Evolutionary conservation across 2,888 invertebrate genomes (phyloP).

Genomic region (Adelphocoris suturalis): DNA sequence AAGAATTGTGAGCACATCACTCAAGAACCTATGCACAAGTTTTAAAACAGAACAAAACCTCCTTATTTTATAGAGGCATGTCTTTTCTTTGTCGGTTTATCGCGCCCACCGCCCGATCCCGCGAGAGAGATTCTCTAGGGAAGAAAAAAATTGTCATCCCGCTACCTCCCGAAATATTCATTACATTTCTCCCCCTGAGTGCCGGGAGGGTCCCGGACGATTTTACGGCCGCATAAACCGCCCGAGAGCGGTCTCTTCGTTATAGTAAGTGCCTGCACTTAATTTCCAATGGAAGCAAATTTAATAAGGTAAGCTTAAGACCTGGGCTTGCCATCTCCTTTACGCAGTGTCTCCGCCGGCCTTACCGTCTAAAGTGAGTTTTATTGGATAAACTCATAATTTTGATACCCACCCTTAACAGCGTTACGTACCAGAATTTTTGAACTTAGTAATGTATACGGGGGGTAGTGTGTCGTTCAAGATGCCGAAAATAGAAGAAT

Average conservation of each 20-base stretch:
- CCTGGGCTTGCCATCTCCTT: neutral
- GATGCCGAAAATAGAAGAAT: neutral
- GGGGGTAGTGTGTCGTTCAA: neutral
- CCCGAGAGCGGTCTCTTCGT: slow-evolving; percentile 55
- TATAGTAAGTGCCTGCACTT: slow-evolving; percentile 66
- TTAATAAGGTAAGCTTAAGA: slow-evolving; percentile 50
- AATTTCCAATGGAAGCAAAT: slow-evolving; percentile 58
- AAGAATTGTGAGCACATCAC: neutral
- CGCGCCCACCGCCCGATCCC: neutral
- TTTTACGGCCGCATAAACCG: slow-evolving; percentile 65
- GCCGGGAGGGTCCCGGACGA: slow-evolving; percentile 50
- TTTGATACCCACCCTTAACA: neutral
- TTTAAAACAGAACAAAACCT: neutral
- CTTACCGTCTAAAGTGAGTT: neutral
- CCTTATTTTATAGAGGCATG: neutral
- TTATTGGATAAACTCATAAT: slow-evolving; percentile 24
- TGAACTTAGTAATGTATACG: neutral
- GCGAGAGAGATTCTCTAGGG: slow-evolving; percentile 40
- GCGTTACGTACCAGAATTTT: neutral
- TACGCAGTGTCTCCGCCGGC: slow-evolving; percentile 5
- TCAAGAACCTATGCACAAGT: neutral
- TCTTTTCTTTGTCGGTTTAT: slow-evolving; percentile 35
- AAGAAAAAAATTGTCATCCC: neutral
- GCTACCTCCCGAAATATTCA: slow-evolving; percentile 55
- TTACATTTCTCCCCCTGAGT: slow-evolving; percentile 31